Evolutionary conservation across 2,113 vertebrate species (phyloP).

Genomic region (Potamarius usumacintae): DNA sequence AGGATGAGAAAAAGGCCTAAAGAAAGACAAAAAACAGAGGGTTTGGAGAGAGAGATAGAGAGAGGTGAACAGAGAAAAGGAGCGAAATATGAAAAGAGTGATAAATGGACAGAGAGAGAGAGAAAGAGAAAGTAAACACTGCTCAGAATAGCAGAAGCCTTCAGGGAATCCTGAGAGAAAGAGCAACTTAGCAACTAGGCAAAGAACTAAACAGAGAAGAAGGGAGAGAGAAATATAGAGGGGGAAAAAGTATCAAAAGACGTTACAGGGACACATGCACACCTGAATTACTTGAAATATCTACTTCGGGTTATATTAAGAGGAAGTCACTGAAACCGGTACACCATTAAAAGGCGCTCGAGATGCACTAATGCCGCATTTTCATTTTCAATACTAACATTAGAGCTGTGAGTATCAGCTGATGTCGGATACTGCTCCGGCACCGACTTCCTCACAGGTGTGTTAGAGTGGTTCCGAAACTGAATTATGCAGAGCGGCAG

Average conservation of each 20-base stretch:
- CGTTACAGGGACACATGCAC: neutral
- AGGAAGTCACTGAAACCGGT: neutral
- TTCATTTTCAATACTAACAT: neutral
- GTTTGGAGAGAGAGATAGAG: neutral
- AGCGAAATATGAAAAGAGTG: neutral
- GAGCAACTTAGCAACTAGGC: slow-evolving; percentile 35
- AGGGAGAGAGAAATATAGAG: neutral
- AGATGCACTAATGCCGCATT: neutral
- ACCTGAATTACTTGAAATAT: neutral
- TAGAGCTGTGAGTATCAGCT: neutral
- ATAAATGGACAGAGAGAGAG: neutral
- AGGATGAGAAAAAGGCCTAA: neutral
- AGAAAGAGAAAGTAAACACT: slow-evolving; percentile 35
- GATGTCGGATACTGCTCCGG: neutral
- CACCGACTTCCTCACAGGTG: neutral
- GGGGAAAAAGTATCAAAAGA: neutral
- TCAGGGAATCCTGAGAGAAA: slow-evolving; percentile 44
- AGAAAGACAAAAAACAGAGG: neutral
- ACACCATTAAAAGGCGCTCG: neutral
- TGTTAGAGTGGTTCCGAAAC: neutral
- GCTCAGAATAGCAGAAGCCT: slow-evolving; percentile 46
- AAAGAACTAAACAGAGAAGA: slow-evolving; percentile 22
- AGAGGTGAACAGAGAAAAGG: neutral
- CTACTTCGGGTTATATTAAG: neutral
- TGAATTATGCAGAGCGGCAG: neutral